Evolutionary conservation across 1,140 invertebrate genomes (phyloP), one percentile per base, ranked within the genome.

Genomic region (Bombus picipes): DNA sequence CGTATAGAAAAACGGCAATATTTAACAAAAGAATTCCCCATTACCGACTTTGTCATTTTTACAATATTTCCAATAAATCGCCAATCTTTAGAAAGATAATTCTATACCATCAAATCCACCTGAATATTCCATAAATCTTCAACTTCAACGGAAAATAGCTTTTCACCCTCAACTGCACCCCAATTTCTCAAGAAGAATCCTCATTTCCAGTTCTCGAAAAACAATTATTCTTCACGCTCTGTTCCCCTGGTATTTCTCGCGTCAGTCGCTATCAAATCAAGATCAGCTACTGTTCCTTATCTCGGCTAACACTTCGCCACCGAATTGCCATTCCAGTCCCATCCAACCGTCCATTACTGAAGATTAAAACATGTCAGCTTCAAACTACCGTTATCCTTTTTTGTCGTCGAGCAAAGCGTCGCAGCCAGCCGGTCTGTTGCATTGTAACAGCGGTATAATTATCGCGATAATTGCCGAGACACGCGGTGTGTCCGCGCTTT

Each of bases 401-500:
- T 18, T 22, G 4, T 37, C 25, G 39, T 25, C 39, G 37, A 12
- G 28, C 25, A 72, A 41, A 39, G 34, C n/a, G n/a, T n/a, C 18
- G n/a, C 4, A 47, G 37, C 12, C 32, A 74, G 41, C 71, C 57
- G 13, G 72, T 75, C 72, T 72, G 81, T 34, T 28, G 41, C 72
- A 65, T 82, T 82, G 72, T 66, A 41, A 66, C 59, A n/a, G 32
- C 59, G 3, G 74, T 62, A 53, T 78, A 84, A 84, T 84, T 78
- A 84, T 71, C 75, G 75, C 32, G 43, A 62, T 79, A 84, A 84
- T 84, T 84, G 39, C 82, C 39, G 39, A 28, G 59, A 12, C 41
- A 81, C 80, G 41, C 47, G 59, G 32, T 39, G n/a, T 41, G 73
- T 77, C 34, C 32, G 34, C n/a, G 73, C 43, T 77, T 68, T 77